phyloP scores from a whole-genome alignment of 2,888 invertebrate genomes.

The Drosophila kanekoi region DNA sequence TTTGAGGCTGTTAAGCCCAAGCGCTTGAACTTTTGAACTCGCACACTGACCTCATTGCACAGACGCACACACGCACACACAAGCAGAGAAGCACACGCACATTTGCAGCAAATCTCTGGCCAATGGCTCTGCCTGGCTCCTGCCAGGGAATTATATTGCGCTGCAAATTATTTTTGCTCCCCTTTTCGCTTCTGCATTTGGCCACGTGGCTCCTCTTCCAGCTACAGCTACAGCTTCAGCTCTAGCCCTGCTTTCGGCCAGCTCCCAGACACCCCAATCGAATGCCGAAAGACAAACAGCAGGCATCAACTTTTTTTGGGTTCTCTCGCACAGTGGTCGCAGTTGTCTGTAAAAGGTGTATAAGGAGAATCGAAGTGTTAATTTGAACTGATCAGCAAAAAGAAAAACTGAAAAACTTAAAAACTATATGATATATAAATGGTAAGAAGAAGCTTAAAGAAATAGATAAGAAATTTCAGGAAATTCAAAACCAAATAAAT shows the following conservation, averaged over 20 bases:
- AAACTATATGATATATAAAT: too few species aligned
- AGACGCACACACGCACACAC: constrained; percentile 19
- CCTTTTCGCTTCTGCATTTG: constrained; percentile 51
- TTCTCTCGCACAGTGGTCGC: too few species aligned
- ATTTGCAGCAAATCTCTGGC: constrained; percentile 7
- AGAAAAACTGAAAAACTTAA: too few species aligned
- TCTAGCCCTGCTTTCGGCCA: neutral
- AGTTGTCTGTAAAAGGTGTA: too few species aligned
- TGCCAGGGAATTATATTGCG: constrained; percentile 46
- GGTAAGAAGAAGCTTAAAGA: too few species aligned
- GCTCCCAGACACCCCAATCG: constrained; percentile 14
- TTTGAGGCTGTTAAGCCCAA: constrained; percentile 63
- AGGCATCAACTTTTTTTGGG: constrained; percentile 43
- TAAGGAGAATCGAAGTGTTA: too few species aligned
- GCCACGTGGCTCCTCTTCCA: constrained; percentile 31
- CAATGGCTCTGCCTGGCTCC: neutral
- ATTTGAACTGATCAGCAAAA: too few species aligned
- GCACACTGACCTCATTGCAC: constrained; percentile 68
- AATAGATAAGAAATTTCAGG: too few species aligned
- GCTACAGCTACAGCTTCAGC: neutral
- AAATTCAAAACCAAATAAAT: neutral
- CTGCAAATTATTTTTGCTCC: constrained; percentile 65
- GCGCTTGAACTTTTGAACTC: constrained; percentile 76
- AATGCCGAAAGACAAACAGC: constrained; percentile 47
- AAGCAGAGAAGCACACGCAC: constrained; percentile 13